Percentiles rank a stretch among this genome's conserved stretches.
These are phyloP conservation scores for Phyllostomus discolor DNA, from an alignment of 2,113 vertebrate genomes.

Conservation along the genomic window DNA sequence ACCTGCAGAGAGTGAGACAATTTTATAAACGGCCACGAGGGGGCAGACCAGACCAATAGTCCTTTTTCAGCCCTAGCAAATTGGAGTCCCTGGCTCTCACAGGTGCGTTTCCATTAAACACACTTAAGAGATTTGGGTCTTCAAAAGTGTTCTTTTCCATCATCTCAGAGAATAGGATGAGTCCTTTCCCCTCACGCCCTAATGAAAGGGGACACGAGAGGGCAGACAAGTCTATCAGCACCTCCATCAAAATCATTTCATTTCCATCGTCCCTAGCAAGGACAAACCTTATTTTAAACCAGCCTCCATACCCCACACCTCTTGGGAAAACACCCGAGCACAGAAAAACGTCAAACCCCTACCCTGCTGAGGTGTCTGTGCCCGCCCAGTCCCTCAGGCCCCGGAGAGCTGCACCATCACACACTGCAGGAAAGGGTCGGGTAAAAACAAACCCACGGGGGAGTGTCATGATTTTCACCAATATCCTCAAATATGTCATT, in stretches of 20 bases:
- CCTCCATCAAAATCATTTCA: neutral
- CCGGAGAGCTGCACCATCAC: neutral
- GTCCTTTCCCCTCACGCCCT: neutral
- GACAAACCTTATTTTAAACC: neutral
- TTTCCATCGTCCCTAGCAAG: neutral
- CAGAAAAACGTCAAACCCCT: neutral
- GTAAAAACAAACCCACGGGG: neutral
- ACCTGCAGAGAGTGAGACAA: accelerated
- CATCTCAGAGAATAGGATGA: neutral
- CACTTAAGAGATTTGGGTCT: neutral
- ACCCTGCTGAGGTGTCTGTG: neutral
- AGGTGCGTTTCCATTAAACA: neutral
- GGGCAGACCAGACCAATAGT: conserved; percentile 58
- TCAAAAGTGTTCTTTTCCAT: neutral
- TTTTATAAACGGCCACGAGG: conserved; percentile 63
- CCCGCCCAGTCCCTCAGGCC: neutral
- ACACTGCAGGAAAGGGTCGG: neutral
- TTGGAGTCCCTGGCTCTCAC: neutral
- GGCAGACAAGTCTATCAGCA: neutral
- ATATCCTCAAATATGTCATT: neutral
- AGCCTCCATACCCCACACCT: neutral
- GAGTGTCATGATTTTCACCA: neutral
- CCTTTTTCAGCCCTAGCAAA: neutral
- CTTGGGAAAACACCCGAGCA: neutral
- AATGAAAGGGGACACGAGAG: neutral